These are phyloP conservation scores for Siphonodentalium dalli DNA, from an alignment of 2,888 invertebrate species.

Conservation along the genomic window DNA sequence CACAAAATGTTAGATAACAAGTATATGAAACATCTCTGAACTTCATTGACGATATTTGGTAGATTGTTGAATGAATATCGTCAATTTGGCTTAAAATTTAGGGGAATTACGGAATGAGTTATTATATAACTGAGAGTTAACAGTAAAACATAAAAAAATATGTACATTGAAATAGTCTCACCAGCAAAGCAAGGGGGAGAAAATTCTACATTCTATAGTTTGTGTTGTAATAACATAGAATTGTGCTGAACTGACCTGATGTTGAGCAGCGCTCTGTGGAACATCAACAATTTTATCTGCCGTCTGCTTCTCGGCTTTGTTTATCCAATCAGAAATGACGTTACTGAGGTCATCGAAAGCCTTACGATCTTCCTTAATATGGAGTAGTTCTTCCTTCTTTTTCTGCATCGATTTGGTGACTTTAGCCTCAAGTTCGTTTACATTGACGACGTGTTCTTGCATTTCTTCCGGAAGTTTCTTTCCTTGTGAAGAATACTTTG, in stretches of 20 bases:
- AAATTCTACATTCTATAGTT: too few relatives aligned
- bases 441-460: slow-evolving; percentile 32
- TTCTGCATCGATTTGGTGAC: slow-evolving; percentile 36
- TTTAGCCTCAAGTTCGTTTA: slow-evolving; percentile 37
- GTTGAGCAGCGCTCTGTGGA: slow-evolving; percentile 38
- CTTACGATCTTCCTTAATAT: slow-evolving; percentile 42
- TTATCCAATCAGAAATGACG: slow-evolving; percentile 43
- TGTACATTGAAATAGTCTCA: too few relatives aligned
- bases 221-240: too few relatives aligned
- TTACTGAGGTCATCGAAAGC: slow-evolving; percentile 35
- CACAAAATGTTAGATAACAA: too few relatives aligned
- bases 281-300: slow-evolving; percentile 43
- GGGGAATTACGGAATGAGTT: too few relatives aligned
- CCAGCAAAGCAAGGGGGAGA: too few relatives aligned
- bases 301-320: slow-evolving; percentile 39
- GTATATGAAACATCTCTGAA: too few relatives aligned
- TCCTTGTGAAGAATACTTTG: slow-evolving; percentile 43
- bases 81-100: too few relatives aligned
- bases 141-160: too few relatives aligned
- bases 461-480: slow-evolving; percentile 43
- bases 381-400: slow-evolving; percentile 45
- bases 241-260: slow-evolving; percentile 46
- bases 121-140: too few relatives aligned
- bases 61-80: too few relatives aligned
- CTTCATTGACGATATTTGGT: too few relatives aligned